These are phyloP conservation scores for Heliconius cydno DNA, from an alignment of 2,888 invertebrate genomes.

Conservation along the genomic window DNA sequence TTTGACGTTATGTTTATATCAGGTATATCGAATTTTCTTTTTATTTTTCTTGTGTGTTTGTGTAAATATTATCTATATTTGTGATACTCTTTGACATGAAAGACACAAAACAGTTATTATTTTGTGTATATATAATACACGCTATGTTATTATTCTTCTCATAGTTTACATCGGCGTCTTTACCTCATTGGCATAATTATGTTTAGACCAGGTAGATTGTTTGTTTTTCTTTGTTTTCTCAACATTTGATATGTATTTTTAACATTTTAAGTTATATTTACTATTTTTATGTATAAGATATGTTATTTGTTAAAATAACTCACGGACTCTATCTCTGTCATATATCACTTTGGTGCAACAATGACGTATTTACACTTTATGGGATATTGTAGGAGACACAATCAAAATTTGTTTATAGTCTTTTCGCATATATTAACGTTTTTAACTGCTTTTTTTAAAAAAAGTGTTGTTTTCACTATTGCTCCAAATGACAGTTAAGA, in stretches of 20 bases:
- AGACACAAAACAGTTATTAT: background rate
- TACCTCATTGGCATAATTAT: slow-evolving; percentile 4
- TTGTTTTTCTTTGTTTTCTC: background rate
- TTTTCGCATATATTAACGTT: too few species aligned
- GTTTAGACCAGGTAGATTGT: background rate
- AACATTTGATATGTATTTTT: background rate
- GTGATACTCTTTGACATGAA: background rate
- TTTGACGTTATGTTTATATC: background rate
- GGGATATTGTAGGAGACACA: too few species aligned
- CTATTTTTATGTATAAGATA: background rate
- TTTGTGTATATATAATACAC: background rate
- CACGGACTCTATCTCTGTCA: too few species aligned
- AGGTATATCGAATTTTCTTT: background rate
- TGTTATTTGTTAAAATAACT: background rate
- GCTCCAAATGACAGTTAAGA: too few species aligned
- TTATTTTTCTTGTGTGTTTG: background rate
- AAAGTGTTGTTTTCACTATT: too few species aligned
- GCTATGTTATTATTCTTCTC: background rate
- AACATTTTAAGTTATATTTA: background rate
- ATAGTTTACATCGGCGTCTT: background rate
- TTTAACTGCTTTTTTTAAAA: too few species aligned
- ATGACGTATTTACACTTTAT: background rate
- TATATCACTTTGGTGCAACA: background rate
- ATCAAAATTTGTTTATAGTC: too few species aligned
- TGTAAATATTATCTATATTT: background rate